Evolutionary conservation across 2,888 invertebrate genomes (phyloP).

Genomic region (Galerucella calmariensis): DNA sequence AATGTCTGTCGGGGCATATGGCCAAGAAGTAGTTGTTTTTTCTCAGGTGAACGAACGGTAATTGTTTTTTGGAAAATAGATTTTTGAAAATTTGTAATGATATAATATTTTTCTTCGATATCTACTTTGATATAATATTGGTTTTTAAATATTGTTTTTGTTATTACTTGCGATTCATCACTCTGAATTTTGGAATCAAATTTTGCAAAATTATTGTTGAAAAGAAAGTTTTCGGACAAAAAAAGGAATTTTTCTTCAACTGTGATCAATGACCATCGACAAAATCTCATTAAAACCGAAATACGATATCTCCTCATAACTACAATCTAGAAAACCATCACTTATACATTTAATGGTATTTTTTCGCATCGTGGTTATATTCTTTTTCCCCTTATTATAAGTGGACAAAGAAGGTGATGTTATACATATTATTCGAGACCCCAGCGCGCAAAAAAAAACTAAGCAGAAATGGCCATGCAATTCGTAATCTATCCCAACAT

Average conservation of each 20-base stretch:
- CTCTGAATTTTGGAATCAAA: too few species aligned
- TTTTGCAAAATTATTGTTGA: too few species aligned
- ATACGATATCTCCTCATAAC: conserved; percentile 56
- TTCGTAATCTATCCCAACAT: conserved; percentile 63
- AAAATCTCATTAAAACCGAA: conserved; percentile 56
- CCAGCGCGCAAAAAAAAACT: conserved; percentile 59
- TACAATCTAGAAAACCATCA: conserved; percentile 58
- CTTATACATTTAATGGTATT: conserved; percentile 58
- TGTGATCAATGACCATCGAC: conserved; percentile 39
- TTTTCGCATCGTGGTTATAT: conserved; percentile 49
- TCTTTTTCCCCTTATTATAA: conserved; percentile 54
- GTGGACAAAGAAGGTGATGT: conserved; percentile 58
- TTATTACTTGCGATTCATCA: too few species aligned
- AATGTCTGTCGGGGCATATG: too few species aligned
- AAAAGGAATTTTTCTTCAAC: background rate
- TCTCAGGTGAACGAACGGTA: too few species aligned
- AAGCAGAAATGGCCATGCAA: conserved; percentile 62
- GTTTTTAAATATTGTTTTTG: too few species aligned
- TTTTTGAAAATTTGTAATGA: too few species aligned
- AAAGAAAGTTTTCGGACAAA: background rate
- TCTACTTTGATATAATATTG: too few species aligned
- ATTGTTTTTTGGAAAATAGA: too few species aligned
- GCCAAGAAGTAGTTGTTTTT: too few species aligned
- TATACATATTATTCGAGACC: conserved; percentile 57
- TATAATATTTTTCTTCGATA: too few species aligned